These are phyloP conservation scores for Muscidifurax raptorellus DNA, from an alignment of 1,140 invertebrate genomes.

Conservation along the genomic window DNA sequence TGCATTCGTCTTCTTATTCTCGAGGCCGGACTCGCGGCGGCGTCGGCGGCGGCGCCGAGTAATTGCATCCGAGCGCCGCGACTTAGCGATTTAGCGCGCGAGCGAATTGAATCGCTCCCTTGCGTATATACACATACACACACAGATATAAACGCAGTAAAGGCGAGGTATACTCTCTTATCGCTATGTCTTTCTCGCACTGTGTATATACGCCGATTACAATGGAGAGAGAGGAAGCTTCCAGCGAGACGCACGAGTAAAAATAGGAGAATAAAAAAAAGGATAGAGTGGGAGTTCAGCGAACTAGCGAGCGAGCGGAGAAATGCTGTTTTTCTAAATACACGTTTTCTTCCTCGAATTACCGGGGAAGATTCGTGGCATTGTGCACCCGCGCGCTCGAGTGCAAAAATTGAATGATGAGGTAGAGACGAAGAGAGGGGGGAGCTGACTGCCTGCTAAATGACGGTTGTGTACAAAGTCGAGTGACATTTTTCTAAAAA, in stretches of 20 bases:
- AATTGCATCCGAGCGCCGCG: conserved; percentile 42
- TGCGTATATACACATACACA: background rate
- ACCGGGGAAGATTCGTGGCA: conserved; percentile 17
- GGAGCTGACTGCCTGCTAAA: conserved; percentile 32
- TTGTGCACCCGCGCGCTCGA: conserved; percentile 17
- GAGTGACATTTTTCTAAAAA: conserved; percentile 51
- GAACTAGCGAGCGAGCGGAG: background rate
- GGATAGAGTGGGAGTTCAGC: background rate
- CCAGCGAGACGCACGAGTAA: background rate
- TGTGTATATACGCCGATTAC: background rate
- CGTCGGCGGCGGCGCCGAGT: conserved; percentile 37
- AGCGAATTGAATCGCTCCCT: conserved; percentile 53
- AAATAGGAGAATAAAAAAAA: background rate
- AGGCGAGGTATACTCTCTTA: conserved; percentile 41
- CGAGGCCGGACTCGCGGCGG: conserved; percentile 52
- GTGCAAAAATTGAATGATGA: conserved; percentile 48
- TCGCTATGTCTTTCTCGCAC: background rate
- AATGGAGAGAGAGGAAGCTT: conserved; percentile 11
- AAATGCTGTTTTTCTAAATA: conserved; percentile 49
- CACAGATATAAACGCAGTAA: conserved; percentile 53
- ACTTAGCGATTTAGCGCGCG: conserved; percentile 50
- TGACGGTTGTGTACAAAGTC: conserved; percentile 45
- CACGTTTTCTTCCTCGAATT: conserved; percentile 41
- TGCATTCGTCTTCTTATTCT: conserved; percentile 53
- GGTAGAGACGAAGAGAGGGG: background rate